Evolutionary conservation across 2,888 invertebrate genomes (phyloP), one percentile per base, ranked within the genome.

Genomic region (Hesperia comma): DNA sequence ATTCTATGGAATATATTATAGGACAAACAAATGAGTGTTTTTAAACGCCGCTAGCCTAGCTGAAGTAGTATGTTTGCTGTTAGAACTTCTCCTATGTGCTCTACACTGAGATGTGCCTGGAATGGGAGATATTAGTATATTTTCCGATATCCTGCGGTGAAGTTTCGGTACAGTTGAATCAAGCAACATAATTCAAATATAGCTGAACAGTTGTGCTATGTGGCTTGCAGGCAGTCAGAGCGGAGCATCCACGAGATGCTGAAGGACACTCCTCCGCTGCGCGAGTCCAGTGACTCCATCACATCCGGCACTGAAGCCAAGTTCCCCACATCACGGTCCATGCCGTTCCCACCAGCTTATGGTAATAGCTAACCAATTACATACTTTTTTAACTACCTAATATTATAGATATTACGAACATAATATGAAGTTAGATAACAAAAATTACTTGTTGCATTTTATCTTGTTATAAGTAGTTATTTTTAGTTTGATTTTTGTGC

Each of bases 171-270:
- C 26, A 37, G 37, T 12, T 37, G 12, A 37, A 37, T 37, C 37
- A 37, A 37, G 37, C 3, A 37, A 37, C 37, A 37, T 10, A 37
- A 12, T 12, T 12, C 12, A 32, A 17, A 60, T 10, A 32, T 40
- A 32, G 14, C 37, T 19, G 8, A 26, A 26, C 26, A 26, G 26
- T 26, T 26, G 26, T 8, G 21, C 0, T 10, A 46, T 10, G 21
- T 61, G 55, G 53, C 57, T 33, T 64, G 43, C 81, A 93, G 92
- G 93, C 92, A 88, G 78, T 93, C 90, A 33, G 96, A 96, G 82
- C 93, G 95, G 74, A 95, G 95, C 83, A 96, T 97, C 82, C 97
- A 97, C 84, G 97, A 97, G 92, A 97, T 97, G 97, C 86, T 97
- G 69, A 97, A 96, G 84, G 97, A 97, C 79, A 95, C 96, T 54